phyloP scores from a whole-genome alignment of 2,113 vertebrate species.

The Furnarius figulus region DNA sequence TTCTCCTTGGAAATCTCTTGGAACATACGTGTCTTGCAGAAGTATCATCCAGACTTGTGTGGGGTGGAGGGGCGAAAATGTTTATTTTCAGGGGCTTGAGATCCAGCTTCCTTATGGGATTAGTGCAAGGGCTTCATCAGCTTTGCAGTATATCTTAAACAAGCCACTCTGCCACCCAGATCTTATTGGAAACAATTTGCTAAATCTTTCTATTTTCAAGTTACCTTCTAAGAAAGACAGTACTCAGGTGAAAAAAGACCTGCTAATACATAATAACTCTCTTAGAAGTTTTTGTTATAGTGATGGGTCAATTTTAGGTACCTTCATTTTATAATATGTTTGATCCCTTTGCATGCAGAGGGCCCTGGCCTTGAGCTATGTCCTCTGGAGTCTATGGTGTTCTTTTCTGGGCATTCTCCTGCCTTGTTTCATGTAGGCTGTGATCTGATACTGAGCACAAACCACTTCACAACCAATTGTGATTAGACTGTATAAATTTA shows the following conservation, averaged over 20 bases:
- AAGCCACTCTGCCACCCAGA: background rate
- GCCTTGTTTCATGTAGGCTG: background rate
- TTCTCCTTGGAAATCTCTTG: background rate
- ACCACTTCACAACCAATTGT: background rate
- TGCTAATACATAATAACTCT: background rate
- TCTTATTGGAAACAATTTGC: background rate
- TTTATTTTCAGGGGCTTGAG: background rate
- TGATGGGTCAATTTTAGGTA: background rate
- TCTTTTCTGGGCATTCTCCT: background rate
- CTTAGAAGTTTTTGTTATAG: background rate
- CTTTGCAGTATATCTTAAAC: background rate
- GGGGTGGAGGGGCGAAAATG: background rate
- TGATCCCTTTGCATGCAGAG: background rate
- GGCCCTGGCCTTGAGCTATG: background rate
- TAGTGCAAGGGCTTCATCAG: background rate
- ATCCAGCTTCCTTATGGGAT: background rate
- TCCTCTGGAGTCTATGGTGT: background rate
- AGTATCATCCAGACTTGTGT: background rate
- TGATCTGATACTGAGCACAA: background rate
- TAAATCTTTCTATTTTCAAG: background rate
- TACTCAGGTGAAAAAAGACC: background rate
- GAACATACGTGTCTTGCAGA: background rate
- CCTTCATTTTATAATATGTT: background rate
- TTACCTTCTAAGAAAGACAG: background rate
- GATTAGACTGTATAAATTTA: background rate